Base-by-base conservation (phyloP, 2,888 invertebrate genomes). In the Pocota personata region DNA sequence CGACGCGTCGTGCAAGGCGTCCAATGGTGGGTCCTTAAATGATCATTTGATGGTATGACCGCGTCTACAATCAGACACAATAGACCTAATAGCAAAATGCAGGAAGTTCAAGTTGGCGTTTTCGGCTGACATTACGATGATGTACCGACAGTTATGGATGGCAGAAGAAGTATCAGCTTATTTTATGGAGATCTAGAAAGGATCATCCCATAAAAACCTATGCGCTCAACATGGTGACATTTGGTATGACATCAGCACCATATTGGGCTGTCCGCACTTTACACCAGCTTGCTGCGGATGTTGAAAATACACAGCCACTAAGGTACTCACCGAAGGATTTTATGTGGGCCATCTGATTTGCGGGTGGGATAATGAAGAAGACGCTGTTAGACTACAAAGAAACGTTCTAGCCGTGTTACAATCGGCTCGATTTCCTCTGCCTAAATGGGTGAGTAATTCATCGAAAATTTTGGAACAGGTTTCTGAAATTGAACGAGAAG, bases 271-370 rank as follows among this genome's bases (percentile, higher is more conserved):
- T 82, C 3, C 58, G 69, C 10, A 77, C 80, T 3, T 16, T 89
- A 6, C 75, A 87, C 3, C 83, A 88, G 52, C 60, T 88, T 1
- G 87, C 82, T 0, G 40, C 62, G 0, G 87, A 88, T 14, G 88
- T 84, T 80, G 88, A 57, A 88, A 82, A 32, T 30, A 88, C 37
- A 2, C 77, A 60, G 62, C 88, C 88, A 40, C 82, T 6, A 35
- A 35, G n/a, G 52, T 52, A 19, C 40, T 87, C 1, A 60, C 52
- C 14, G 40, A 66, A 21, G 72, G 37, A 0, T 24, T 88, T 21
- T 88, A 87, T 55, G 87, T 89, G 10, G 87, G 88, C 27, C 62
- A 78, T 7, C 16, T 50, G 1, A 78, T 69, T 14, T 69, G 66
- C 43, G 77, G 78, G 16, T 19, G 57, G 5, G 71, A 78, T 35